Base-by-base conservation (phyloP, 2,888 invertebrate species). In the Nysson spinosus region DNA sequence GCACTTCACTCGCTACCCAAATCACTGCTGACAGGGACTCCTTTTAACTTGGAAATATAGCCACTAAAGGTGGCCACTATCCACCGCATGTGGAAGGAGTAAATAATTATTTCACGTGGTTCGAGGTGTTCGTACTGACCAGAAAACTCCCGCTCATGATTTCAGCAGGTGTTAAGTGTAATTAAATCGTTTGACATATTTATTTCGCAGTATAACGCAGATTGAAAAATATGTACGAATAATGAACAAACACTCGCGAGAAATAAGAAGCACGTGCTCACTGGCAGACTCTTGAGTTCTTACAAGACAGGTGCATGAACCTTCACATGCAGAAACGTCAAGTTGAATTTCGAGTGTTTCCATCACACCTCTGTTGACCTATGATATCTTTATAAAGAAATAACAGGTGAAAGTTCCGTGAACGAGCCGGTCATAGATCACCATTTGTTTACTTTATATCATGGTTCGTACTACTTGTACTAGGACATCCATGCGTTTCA, bases 31-130 rank as follows among this genome's bases (percentile, higher is more conserved):
- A 75, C 75, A 71, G 70, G 46, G 43, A 43, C 64, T 64, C 65
- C 72, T 72, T 75, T 75, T 75, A 72, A 69, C 65, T 61, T 39
- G 62, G 67, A 75, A 75, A 68, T 75, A 72, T 75, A 58, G 65
- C 72, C 64, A 50, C 47, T 70, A 61, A 72, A 72, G 68, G 60
- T 54, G 52, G 44, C 50, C 55, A 44, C 65, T 65, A 55, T 69
- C 58, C 47, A 20, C 22, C 40, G n/a, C 19, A 42, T 20, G 39
- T 24, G 26, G 22, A 16, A 14, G 19, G n/a, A 11, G 20, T 12
- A 9, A 63, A 47, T 49, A 49, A 56, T 49, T 17, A 49, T 61
- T 37, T 51, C 52, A 14, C n/a, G 1, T 9, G 20, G 30, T 37
- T 9, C 9, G 11, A 26, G 7, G 35, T 20, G 30, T 32, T n/a